phyloP scores from a whole-genome alignment of 2,888 invertebrate genomes.

The Nymphalis c-album region DNA sequence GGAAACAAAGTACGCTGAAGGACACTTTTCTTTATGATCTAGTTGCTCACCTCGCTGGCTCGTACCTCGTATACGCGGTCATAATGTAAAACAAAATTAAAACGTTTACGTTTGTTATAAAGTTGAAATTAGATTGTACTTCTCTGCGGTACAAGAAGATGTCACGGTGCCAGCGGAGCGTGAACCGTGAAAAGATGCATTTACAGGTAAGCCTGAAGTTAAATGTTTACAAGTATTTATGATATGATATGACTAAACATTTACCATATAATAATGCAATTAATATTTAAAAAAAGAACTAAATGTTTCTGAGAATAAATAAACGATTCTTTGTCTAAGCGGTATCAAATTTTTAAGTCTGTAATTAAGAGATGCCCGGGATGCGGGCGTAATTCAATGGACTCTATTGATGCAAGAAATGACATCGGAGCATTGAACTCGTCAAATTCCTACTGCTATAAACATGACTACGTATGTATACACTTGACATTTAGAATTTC shows the following conservation, averaged over 20 bases:
- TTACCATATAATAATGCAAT: not conserved
- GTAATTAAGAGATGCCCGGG: conserved; percentile 56
- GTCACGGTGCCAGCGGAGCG: conserved; percentile 67
- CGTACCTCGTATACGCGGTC: conserved; percentile 26
- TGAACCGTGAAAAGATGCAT: conserved; percentile 66
- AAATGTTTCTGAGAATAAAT: conserved; percentile 7
- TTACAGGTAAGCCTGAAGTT: conserved; percentile 35
- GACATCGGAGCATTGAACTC: conserved; percentile 48
- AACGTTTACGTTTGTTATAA: conserved; percentile 40
- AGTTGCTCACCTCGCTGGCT: conserved; percentile 68
- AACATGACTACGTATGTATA: not conserved
- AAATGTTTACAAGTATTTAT: conserved; percentile 17
- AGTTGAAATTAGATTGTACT: conserved; percentile 46
- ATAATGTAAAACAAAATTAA: conserved; percentile 28
- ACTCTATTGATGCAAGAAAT: conserved; percentile 54
- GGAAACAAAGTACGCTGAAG: conserved; percentile 63
- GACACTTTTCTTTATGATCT: conserved; percentile 71
- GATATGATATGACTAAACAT: conserved; percentile 1
- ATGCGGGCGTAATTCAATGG: conserved; percentile 66
- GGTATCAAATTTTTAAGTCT: conserved; percentile 38
- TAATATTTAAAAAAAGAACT: not conserved
- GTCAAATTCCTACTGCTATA: conserved; percentile 39
- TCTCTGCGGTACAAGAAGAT: conserved; percentile 56
- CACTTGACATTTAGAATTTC: conserved; percentile 4
- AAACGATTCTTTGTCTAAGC: conserved; percentile 11